phyloP scores from a whole-genome alignment of 2,113 vertebrate species.

The Colius striatus region DNA sequence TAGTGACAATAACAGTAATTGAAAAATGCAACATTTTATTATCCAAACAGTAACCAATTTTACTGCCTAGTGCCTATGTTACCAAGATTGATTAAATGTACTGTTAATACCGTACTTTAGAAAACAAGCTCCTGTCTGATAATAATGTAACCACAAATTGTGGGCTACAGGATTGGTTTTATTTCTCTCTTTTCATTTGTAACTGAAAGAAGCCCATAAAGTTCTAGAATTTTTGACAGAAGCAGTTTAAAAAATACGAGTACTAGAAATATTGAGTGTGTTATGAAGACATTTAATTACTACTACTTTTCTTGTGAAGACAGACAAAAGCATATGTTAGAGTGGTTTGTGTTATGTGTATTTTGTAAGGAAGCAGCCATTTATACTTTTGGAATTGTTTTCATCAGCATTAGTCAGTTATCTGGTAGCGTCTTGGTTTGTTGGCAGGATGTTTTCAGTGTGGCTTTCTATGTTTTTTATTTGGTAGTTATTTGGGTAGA shows the following conservation, averaged over 20 bases:
- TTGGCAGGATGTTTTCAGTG: not conserved
- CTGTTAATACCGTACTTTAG: not conserved
- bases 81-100: not conserved
- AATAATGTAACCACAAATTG: not conserved
- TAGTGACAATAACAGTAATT: not conserved
- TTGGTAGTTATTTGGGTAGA: not conserved
- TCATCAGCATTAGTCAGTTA: not conserved
- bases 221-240: not conserved
- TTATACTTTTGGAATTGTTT: not conserved
- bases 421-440: not conserved
- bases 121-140: not conserved
- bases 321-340: not conserved
- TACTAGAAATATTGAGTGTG: not conserved
- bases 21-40: slow-evolving; percentile 5
- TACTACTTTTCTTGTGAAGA: not conserved
- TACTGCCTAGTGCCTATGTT: not conserved
- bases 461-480: not conserved
- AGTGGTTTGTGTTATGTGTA: not conserved
- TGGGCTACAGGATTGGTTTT: not conserved
- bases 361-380: not conserved
- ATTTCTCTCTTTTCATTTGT: not conserved
- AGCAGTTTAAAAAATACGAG: not conserved
- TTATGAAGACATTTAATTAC: not conserved
- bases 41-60: not conserved
- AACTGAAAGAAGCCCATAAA: not conserved